phyloP scores from a whole-genome alignment of 2,113 vertebrate genomes.

The Petrocephalus microphthalmus region DNA sequence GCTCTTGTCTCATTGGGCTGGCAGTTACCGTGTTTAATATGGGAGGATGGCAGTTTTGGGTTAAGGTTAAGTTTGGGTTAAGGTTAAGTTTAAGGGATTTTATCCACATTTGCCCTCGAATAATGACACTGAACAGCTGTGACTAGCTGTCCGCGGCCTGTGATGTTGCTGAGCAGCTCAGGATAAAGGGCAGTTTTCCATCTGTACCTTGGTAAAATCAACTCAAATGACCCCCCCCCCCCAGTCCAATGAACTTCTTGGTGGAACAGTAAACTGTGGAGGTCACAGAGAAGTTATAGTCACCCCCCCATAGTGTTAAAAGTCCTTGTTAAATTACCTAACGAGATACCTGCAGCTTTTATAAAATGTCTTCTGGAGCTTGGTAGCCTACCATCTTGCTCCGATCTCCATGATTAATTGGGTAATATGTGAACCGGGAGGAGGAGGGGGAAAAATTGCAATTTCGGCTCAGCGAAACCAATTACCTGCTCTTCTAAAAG shows the following conservation, averaged over 20 bases:
- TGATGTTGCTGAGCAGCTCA: not conserved
- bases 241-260: not conserved
- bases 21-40: not conserved
- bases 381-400: not conserved
- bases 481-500: not conserved
- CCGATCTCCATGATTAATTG: slow-evolving; percentile 19
- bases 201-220: not conserved
- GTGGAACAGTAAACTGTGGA: not conserved
- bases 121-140: not conserved
- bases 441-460: slow-evolving; percentile 3
- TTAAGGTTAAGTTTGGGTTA: too few species aligned
- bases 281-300: not conserved
- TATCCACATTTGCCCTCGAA: not conserved
- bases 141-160: too few species aligned
- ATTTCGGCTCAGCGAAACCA: slow-evolving; percentile 7
- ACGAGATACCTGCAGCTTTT: not conserved
- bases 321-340: not conserved
- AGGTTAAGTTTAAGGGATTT: not conserved
- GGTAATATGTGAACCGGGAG: slow-evolving; percentile 7
- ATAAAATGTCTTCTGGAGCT: not conserved
- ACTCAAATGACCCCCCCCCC: not conserved
- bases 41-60: not conserved
- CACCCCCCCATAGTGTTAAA: not conserved
- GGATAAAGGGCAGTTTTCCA: not conserved
- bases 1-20: not conserved